phyloP scores from a whole-genome alignment of 2,113 vertebrate genomes.

The Oncorhynchus clarkii region DNA sequence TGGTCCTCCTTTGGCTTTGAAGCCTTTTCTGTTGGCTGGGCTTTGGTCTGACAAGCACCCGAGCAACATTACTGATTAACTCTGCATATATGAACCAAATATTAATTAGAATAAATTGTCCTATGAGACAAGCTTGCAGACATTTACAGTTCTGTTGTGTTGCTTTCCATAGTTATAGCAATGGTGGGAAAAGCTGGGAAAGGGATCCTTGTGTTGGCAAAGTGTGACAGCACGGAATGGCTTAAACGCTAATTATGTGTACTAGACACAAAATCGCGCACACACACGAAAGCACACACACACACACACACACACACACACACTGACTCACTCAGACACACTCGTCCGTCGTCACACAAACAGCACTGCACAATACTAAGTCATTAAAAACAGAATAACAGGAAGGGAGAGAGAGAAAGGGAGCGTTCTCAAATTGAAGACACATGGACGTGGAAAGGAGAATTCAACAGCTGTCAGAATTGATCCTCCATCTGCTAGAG shows the following conservation, averaged over 20 bases:
- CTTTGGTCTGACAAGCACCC: no score
- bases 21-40: no score
- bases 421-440: constrained; percentile 1
- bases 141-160: constrained; percentile 2
- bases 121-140: neutral
- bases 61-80: neutral
- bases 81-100: neutral
- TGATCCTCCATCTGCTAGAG: neutral
- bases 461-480: constrained; percentile 14
- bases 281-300: constrained; percentile 3
- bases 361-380: neutral
- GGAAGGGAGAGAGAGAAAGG: neutral
- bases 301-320: neutral
- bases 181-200: constrained; percentile 5
- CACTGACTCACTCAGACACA: neutral
- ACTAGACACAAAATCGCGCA: neutral
- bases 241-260: constrained; percentile 38
- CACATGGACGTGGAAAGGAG: neutral
- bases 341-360: neutral
- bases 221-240: constrained; percentile 30
- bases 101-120: neutral
- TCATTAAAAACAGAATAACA: constrained; percentile 4
- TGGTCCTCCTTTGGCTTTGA: no score
- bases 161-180: constrained; percentile 25
- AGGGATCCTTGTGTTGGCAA: constrained; percentile 19